Evolutionary conservation across 2,797 vertebrate species (phyloP).

Genomic region (Sebastes hubbsi): DNA sequence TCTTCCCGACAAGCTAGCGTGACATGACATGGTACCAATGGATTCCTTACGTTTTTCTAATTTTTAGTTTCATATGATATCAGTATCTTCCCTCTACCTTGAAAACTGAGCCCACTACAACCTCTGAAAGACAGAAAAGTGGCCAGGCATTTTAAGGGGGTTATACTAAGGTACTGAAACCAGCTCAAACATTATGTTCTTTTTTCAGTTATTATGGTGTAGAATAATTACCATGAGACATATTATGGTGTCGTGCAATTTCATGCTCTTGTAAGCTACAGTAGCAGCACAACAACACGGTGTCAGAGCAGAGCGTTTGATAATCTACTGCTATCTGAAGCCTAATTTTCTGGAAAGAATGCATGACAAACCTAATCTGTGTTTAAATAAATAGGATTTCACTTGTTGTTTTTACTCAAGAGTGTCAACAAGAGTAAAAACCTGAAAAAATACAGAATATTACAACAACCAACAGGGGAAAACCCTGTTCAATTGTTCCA

Average conservation of each 20-base stretch:
- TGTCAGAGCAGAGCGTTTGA: conserved; percentile 31
- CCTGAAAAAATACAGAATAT: not conserved
- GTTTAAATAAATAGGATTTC: conserved; percentile 30
- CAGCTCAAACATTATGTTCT: not conserved
- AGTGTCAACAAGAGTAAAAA: not conserved
- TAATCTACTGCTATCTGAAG: conserved; percentile 30
- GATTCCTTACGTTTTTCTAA: no score
- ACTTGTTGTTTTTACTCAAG: not conserved
- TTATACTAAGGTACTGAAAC: not conserved
- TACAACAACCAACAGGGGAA: not conserved
- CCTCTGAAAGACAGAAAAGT: no score
- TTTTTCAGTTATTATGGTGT: not conserved
- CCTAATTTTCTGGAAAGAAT: conserved; percentile 25
- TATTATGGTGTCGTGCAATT: conserved; percentile 36
- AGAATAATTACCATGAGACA: conserved; percentile 15
- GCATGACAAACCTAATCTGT: conserved; percentile 16
- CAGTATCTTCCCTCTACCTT: no score
- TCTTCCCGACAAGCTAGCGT: no score
- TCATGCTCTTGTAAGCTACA: conserved; percentile 20
- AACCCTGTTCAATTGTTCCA: conserved; percentile 2
- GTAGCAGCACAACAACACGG: conserved; percentile 22
- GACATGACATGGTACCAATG: no score
- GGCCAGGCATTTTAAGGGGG: no score
- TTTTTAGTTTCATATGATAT: no score
- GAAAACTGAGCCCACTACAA: no score